Percentiles rank a stretch among this genome's conserved stretches.
Conservation (phyloP, 2,797 vertebrate genomes). For the Pampus argenteus region DNA sequence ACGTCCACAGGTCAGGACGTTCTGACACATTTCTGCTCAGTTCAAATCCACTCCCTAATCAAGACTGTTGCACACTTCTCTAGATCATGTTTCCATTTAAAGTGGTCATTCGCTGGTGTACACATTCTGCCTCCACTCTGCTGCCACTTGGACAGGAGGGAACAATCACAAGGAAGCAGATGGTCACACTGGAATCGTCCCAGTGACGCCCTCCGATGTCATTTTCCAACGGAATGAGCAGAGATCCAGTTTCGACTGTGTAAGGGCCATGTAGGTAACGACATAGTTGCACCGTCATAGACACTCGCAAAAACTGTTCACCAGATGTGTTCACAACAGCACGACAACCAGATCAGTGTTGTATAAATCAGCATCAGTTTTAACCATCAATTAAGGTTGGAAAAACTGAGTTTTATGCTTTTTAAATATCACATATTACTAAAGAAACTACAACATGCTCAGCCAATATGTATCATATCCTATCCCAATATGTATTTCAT, state of each 20-base stretch:
- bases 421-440: neutral
- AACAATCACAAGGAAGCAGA: constrained; percentile 73
- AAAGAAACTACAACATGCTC: neutral
- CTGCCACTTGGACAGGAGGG: constrained; percentile 69
- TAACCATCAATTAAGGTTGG: neutral
- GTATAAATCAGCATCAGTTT: neutral
- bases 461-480: neutral
- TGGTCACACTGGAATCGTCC: constrained; percentile 75
- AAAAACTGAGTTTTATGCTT: neutral
- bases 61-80: neutral
- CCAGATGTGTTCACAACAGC: constrained; percentile 14
- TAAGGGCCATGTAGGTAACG: constrained; percentile 42
- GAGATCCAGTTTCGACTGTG: constrained; percentile 60
- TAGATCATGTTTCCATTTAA: constrained; percentile 37
- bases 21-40: constrained; percentile 20
- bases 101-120: constrained; percentile 17
- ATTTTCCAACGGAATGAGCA: constrained; percentile 72
- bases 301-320: neutral
- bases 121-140: constrained; percentile 34
- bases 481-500: neutral
- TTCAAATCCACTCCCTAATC: constrained; percentile 14
- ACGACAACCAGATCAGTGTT: neutral
- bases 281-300: constrained; percentile 11
- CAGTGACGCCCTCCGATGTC: constrained; percentile 62
- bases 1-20: neutral